Conservation (phyloP, 1,140 invertebrate species). For the Anastatus disparis region DNA sequence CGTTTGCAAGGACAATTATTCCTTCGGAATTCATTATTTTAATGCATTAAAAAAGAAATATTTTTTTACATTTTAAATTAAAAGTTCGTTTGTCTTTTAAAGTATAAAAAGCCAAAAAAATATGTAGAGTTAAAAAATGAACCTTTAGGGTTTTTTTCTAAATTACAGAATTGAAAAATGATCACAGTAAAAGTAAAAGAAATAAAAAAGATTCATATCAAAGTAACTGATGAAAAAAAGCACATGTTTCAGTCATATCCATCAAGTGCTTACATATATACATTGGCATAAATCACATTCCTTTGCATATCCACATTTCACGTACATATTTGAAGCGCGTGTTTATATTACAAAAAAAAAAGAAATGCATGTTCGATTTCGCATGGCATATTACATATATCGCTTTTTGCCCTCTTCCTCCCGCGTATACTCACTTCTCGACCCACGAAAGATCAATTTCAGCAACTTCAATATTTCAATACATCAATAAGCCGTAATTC, state of each 20-base stretch:
- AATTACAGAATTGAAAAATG: too few relatives aligned
- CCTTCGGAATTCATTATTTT: too few relatives aligned
- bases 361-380: constrained; percentile 28
- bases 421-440: not conserved
- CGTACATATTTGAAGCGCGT: not conserved
- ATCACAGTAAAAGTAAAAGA: not conserved
- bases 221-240: not conserved
- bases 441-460: constrained; percentile 40
- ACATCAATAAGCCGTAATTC: too few relatives aligned
- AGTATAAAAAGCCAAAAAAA: too few relatives aligned
- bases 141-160: too few relatives aligned
- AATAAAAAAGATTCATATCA: not conserved
- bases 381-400: constrained; percentile 27
- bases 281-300: not conserved
- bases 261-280: not conserved
- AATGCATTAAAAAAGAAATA: too few relatives aligned
- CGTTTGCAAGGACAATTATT: too few relatives aligned
- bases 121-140: too few relatives aligned
- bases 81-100: too few relatives aligned
- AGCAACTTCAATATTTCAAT: too few relatives aligned
- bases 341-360: not conserved
- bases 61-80: too few relatives aligned
- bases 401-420: too few relatives aligned
- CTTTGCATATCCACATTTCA: not conserved
- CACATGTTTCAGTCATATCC: not conserved